Evolutionary conservation across 2,113 vertebrate genomes (phyloP).

Genomic region (Ceratotherium simum): DNA sequence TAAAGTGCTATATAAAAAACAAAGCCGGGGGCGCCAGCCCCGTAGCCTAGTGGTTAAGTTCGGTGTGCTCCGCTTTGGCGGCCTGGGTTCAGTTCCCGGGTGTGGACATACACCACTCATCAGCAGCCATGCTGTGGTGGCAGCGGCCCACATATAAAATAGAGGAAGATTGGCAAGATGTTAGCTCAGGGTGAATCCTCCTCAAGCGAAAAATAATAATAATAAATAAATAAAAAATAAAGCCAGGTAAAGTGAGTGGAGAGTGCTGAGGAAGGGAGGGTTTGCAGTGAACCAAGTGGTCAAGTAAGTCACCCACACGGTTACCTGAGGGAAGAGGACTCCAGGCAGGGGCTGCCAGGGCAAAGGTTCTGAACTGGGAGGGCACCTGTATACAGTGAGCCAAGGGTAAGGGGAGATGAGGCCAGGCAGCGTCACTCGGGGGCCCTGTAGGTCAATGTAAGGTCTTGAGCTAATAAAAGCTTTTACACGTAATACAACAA

Average conservation of each 20-base stretch:
- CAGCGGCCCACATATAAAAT: too few relatives aligned
- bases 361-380: neutral
- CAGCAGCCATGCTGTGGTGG: too few relatives aligned
- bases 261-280: neutral
- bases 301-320: neutral
- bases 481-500: neutral
- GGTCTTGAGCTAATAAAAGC: neutral
- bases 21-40: neutral
- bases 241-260: neutral
- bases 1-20: neutral
- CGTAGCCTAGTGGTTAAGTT: too few relatives aligned
- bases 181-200: too few relatives aligned
- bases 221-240: neutral
- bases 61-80: too few relatives aligned
- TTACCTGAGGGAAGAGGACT: too few relatives aligned
- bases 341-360: too few relatives aligned
- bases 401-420: neutral
- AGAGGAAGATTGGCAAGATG: too few relatives aligned
- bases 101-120: too few relatives aligned
- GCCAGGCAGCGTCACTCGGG: neutral
- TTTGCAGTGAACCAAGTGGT: neutral
- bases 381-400: accelerated
- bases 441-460: too few relatives aligned
- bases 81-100: too few relatives aligned
- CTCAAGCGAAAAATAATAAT: too few relatives aligned